Percentiles rank a stretch among this genome's conserved stretches.
These are phyloP conservation scores for Bedellia somnulentella DNA, from an alignment of 2,888 invertebrate species.

Conservation along the genomic window DNA sequence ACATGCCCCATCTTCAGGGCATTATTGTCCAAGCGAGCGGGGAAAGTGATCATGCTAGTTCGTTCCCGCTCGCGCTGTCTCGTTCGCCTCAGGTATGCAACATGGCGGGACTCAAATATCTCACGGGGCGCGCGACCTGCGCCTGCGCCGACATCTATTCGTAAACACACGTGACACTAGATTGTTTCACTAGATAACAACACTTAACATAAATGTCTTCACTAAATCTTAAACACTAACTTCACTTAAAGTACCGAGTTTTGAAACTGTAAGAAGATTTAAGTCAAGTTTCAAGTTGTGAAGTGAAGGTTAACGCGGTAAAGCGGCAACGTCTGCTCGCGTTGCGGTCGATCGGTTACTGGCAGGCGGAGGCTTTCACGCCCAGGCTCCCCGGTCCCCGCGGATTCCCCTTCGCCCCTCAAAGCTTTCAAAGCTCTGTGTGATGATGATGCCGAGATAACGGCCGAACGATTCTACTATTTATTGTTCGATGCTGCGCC, in stretches of 20 bases:
- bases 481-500: constrained; percentile 50
- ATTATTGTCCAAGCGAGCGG: constrained; percentile 25
- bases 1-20: constrained; percentile 50
- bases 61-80: constrained; percentile 52
- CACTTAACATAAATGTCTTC: neutral
- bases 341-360: constrained; percentile 46
- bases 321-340: constrained; percentile 33
- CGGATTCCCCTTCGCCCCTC: constrained; percentile 25
- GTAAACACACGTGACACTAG: constrained; percentile 53
- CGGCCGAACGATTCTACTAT: constrained; percentile 52
- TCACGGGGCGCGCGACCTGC: constrained; percentile 53
- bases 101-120: constrained; percentile 60
- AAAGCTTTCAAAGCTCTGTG: constrained; percentile 49
- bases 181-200: neutral
- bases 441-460: constrained; percentile 55
- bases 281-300: neutral
- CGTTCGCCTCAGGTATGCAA: constrained; percentile 58
- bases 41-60: constrained; percentile 12
- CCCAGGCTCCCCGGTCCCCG: constrained; percentile 30
- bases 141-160: constrained; percentile 55
- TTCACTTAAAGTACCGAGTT: too few species aligned
- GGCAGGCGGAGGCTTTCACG: constrained; percentile 45
- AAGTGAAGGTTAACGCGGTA: constrained; percentile 9
- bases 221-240: too few species aligned
- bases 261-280: too few species aligned